Conservation (phyloP, 2,797 vertebrate species). For the Smutsia temminckii region DNA sequence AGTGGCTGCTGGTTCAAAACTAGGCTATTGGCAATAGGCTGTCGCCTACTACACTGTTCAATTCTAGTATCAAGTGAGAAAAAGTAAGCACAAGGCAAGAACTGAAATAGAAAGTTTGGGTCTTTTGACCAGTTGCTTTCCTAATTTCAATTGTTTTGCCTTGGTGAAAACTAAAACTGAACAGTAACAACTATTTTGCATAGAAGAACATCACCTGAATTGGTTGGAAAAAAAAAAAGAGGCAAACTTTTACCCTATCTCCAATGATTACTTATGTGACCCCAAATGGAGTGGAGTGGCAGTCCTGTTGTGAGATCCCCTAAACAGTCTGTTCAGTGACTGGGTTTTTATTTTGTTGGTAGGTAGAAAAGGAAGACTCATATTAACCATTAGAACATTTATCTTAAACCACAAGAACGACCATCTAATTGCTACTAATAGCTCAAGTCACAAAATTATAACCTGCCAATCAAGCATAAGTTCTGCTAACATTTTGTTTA, state of each 20-base stretch:
- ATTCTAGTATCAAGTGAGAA: constrained; percentile 4
- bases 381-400: constrained; percentile 21
- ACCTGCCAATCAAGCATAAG: constrained; percentile 10
- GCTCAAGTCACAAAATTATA: constrained; percentile 21
- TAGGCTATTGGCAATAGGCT: background rate
- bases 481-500: constrained; percentile 43
- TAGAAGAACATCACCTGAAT: background rate
- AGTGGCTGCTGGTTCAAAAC: constrained; percentile 36
- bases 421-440: constrained; percentile 9
- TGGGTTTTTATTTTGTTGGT: background rate
- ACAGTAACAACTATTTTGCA: background rate
- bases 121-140: constrained; percentile 35
- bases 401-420: constrained; percentile 39
- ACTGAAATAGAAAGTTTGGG: background rate
- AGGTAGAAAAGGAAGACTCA: background rate
- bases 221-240: constrained; percentile 29
- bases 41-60: background rate
- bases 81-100: background rate
- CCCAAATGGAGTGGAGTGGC: background rate
- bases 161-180: constrained; percentile 51
- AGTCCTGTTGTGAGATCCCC: background rate
- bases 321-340: background rate
- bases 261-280: background rate
- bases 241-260: background rate
- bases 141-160: constrained; percentile 40